Base-by-base conservation (phyloP, 1,140 invertebrate species). In the Trichonephila inaurata region DNA sequence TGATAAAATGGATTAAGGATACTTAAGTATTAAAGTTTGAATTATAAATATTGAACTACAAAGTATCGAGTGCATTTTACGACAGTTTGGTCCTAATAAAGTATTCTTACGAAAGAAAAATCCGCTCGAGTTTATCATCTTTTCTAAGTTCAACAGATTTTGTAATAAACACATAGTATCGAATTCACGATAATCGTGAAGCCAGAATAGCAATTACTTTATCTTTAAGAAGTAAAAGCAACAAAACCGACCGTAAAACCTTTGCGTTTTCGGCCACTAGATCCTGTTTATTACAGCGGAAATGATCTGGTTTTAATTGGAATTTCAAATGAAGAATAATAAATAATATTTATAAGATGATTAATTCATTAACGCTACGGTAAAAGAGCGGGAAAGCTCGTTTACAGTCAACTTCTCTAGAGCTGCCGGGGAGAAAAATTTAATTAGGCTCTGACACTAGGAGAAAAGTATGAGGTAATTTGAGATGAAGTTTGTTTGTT, bases 301-400 rank as follows among this genome's bases (percentile, higher is more conserved):
- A 85, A 60, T 85, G 51, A 85, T 85, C 82, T 58, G 82, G 44
- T 85, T 85, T 85, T 58, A 85, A 85, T 85, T 85, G 44, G 82
- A 85, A 85, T 85, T 85, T 85, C 51, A 60, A 60, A 85, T 85
- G 82, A 85, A 85, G 82, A 85, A 85, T 85, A 85, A 85, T 85
- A 85, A 85, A 85, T 85, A 85, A 85, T 85, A 85, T 85, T 85
- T 85, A 85, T 85, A 85, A 85, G 82, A 85, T 85, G 82, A 85
- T 85, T 85, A 60, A 85, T 85, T 85, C 82, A 28, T 85, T 83
- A 83, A 40, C 82, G 82, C 81, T 60, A 24, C 51, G 58, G 51
- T 58, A 60, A 85, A 85, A 85, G 51, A 24, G 82, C 51, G 24
- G 21, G 66, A n/a, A 60, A 28, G 16, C 24, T 58, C 51, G 21